A percentile compares a stretch with the other conserved stretches of the same genome.
Conservation (phyloP, 2,113 vertebrate genomes). For the Tauraco erythrolophus region DNA sequence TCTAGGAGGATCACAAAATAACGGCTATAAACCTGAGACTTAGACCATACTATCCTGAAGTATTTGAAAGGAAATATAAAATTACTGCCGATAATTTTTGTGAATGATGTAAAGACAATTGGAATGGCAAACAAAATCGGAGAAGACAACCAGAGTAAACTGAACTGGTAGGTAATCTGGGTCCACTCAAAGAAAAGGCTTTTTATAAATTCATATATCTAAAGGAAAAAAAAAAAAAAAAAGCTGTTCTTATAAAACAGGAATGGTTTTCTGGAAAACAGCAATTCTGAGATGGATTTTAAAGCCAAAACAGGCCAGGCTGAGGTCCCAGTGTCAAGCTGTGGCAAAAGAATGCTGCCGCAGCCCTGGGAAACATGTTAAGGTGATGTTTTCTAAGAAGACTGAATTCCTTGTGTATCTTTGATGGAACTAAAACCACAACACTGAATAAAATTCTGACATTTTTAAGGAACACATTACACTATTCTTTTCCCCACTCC, state of each 20-base stretch:
- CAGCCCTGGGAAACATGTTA: background rate
- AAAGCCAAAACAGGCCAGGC: background rate
- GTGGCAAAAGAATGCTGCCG: background rate
- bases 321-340: background rate
- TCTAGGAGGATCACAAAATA: background rate
- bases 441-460: background rate
- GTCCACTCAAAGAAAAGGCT: background rate
- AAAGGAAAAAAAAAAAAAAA: background rate
- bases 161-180: background rate
- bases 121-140: background rate
- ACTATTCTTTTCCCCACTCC: background rate
- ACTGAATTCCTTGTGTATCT: background rate
- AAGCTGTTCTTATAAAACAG: background rate
- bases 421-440: background rate
- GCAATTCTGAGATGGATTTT: background rate
- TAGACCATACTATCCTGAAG: background rate
- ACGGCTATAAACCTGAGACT: background rate
- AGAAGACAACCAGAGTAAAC: background rate
- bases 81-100: background rate
- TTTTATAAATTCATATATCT: background rate
- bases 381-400: background rate
- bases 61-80: background rate
- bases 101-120: background rate
- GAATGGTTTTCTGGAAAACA: background rate
- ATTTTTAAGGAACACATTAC: background rate